phyloP scores from a whole-genome alignment of 2,888 invertebrate species.

The Tolmerus cingulatus region DNA sequence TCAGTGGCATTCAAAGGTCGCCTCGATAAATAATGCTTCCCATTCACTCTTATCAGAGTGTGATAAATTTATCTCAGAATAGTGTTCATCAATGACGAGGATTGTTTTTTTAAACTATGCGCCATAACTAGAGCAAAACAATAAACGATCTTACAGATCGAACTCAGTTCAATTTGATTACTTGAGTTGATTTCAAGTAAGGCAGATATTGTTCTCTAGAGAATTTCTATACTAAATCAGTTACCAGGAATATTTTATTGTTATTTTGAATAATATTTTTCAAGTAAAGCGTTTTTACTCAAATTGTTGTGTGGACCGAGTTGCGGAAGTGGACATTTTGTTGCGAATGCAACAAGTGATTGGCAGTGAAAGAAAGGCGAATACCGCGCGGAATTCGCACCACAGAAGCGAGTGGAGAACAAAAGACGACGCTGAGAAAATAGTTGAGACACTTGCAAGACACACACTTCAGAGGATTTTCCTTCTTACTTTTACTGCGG shows the following conservation, averaged over 20 bases:
- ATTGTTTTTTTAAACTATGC: not conserved
- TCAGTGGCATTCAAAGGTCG: constrained; percentile 24
- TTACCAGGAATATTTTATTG: not conserved
- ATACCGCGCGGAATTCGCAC: not conserved
- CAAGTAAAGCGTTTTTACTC: not conserved
- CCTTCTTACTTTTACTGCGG: constrained; percentile 27
- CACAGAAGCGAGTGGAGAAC: not conserved
- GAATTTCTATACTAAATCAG: not conserved
- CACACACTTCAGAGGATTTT: constrained; percentile 14
- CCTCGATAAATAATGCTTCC: not conserved
- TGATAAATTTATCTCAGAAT: not conserved
- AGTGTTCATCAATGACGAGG: constrained; percentile 14
- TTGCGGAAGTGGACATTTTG: constrained; percentile 3
- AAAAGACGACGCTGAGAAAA: constrained; percentile 13
- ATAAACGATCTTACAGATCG: constrained; percentile 10
- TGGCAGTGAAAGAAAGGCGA: not conserved
- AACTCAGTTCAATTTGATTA: constrained; percentile 43
- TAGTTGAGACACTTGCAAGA: constrained; percentile 17
- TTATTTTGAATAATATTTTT: not conserved
- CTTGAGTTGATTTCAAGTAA: constrained; percentile 43
- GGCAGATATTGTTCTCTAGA: not conserved
- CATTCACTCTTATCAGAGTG: not conserved
- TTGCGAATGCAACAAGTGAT: constrained; percentile 30
- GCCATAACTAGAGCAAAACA: constrained; percentile 31
- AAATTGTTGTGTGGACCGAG: not conserved